phyloP scores from a whole-genome alignment of 2,113 vertebrate species.

The Chrysemys picta region DNA sequence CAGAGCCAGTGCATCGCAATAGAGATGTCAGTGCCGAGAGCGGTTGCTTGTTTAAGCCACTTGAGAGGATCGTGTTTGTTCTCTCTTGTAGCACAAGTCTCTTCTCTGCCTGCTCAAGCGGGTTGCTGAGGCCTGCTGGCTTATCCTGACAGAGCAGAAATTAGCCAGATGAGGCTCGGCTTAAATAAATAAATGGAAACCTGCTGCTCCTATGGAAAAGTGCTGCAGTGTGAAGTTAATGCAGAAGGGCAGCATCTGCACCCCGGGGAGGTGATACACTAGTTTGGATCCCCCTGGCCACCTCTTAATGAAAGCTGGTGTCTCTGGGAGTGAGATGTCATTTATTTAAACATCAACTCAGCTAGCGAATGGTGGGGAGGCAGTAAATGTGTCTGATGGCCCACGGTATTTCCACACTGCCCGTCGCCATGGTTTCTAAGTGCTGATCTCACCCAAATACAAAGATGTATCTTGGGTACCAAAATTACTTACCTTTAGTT shows the following conservation, averaged over 20 bases:
- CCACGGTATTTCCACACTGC: not conserved
- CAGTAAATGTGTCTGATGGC: not conserved
- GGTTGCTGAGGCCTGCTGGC: fast-evolving
- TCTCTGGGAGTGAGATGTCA: fast-evolving
- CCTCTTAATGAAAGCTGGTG: not conserved
- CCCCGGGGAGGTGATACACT: not conserved
- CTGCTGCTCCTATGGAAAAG: not conserved
- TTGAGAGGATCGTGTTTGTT: not conserved
- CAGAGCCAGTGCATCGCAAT: not conserved
- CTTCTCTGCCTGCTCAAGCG: not conserved
- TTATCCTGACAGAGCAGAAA: not conserved
- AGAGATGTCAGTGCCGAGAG: fast-evolving
- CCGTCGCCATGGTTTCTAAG: not conserved
- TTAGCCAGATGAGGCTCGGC: not conserved
- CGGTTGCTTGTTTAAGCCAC: fast-evolving
- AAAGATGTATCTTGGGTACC: not conserved
- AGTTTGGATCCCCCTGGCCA: not conserved
- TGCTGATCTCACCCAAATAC: not conserved
- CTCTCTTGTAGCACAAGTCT: fast-evolving
- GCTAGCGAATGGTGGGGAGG: not conserved
- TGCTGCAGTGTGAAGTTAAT: not conserved
- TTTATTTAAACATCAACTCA: not conserved
- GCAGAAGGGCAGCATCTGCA: not conserved
- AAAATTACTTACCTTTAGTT: not conserved
- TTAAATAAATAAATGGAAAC: not conserved